phyloP scores from a whole-genome alignment of 1,140 invertebrate genomes.

The Neocloeon triangulifer region DNA sequence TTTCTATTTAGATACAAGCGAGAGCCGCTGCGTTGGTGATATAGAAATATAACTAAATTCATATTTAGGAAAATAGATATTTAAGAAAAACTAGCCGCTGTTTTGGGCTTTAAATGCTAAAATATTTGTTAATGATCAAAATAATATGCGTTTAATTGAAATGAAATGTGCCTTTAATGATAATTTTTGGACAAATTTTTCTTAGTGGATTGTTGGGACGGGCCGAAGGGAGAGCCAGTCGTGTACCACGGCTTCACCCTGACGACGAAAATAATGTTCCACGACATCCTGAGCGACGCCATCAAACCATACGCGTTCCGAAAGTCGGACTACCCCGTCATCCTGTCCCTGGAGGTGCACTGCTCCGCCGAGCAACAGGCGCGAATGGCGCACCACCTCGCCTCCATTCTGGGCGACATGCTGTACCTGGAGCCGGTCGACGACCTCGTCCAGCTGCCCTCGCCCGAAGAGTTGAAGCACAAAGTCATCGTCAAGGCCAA shows the following conservation, averaged over 20 bases:
- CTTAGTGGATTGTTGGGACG: constrained; percentile 34
- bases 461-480: constrained; percentile 19
- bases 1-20: too few relatives aligned
- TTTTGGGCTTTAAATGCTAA: too few relatives aligned
- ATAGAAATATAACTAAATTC: too few relatives aligned
- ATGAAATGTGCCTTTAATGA: too few relatives aligned
- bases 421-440: constrained; percentile 14
- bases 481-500: constrained; percentile 26
- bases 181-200: constrained; percentile 9
- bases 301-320: constrained; percentile 18
- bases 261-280: constrained; percentile 27
- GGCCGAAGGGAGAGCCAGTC: constrained; percentile 26
- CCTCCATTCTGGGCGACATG: constrained; percentile 20
- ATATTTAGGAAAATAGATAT: too few relatives aligned
- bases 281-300: constrained; percentile 26
- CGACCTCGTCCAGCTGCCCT: constrained; percentile 14
- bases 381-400: constrained; percentile 24
- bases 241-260: constrained; percentile 32
- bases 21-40: too few relatives aligned
- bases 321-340: constrained; percentile 24
- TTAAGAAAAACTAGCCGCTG: too few relatives aligned
- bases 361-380: constrained; percentile 25
- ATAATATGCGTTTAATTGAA: too few relatives aligned
- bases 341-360: constrained; percentile 33
- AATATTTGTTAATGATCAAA: too few relatives aligned